A percentile compares a stretch with the other conserved stretches of the same genome.
phyloP scores from a whole-genome alignment of 2,113 vertebrate species.

The Formicarius rufipectus region DNA sequence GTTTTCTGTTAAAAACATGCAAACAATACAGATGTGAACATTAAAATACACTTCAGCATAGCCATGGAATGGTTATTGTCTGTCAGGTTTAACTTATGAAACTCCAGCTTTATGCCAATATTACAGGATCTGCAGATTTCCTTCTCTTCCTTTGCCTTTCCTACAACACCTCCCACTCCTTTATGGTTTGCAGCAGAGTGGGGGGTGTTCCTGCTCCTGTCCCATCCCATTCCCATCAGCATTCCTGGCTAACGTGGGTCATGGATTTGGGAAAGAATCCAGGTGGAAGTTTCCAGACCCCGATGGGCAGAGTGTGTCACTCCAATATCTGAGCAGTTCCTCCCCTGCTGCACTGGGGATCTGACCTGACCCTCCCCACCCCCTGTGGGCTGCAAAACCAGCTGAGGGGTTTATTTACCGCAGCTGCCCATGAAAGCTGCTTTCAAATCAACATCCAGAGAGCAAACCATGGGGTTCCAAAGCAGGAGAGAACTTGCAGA shows the following conservation, averaged over 20 bases:
- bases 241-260: neutral
- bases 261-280: neutral
- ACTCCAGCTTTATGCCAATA: neutral
- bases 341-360: too few species aligned
- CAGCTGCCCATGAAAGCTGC: constrained; percentile 47
- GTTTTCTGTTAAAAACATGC: neutral
- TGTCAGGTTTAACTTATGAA: neutral
- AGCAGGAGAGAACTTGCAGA: neutral
- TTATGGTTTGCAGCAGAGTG: neutral
- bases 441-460: constrained; percentile 40
- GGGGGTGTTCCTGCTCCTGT: neutral
- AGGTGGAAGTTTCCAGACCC: neutral
- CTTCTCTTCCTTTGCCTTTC: neutral
- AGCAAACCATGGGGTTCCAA: constrained; percentile 24
- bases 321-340: constrained; percentile 4
- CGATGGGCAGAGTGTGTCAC: neutral
- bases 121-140: neutral
- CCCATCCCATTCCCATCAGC: neutral
- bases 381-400: neutral
- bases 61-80: neutral
- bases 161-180: neutral
- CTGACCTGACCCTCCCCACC: constrained; percentile 12
- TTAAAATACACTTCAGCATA: neutral
- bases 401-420: constrained; percentile 17
- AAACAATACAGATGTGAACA: neutral